Evolutionary conservation across 2,113 vertebrate genomes (phyloP), one percentile per base, ranked within the genome.

Genomic region (Phaethornis superciliosus): DNA sequence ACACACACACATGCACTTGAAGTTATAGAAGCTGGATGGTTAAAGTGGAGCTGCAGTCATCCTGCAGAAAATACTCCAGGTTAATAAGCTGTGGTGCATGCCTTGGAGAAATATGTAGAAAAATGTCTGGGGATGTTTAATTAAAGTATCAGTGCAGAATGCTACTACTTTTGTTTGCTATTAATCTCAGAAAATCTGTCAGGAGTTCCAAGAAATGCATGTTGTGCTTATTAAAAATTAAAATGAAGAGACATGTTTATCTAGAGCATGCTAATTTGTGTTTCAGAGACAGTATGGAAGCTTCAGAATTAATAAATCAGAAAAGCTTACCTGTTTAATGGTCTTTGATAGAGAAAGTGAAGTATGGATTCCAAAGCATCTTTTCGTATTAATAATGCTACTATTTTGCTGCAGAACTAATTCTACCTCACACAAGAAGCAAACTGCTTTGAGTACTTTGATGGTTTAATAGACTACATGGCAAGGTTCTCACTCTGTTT

Each of bases 181-280:
- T 95, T 95, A 94, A 94, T 96, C 82, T 94, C 80, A 93, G 80
- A 93, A 90, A 90, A 95, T 91, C 85, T 95, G 96, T 95, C 94
- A 95, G 58, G 85, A 94, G 58, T 95, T 95, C 85, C 69, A 84
- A 72, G 49, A 93, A 76, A 95, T 93, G 26, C 85, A 71, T 71
- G 93, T 94, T 94, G 88, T 94, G 80, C 77, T 94, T 94, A 95
- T 94, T 96, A 96, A 96, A 95, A 82, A 90, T 96, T 96, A 94
- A 97, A 96, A 96, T 91, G 88, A 91, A 88, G 85, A 90, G 76
- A 72, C 52, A 3, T 87, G 87, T 93, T 95, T 97, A 97, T 94
- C 92, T 94, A 88, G 93, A 96, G 80, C 85, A 84, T 81, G 44
- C 86, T 95, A 91, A 91, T 92, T 94, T 95, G 76, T 72, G 80